Base-by-base conservation (phyloP, 2,797 vertebrate genomes). In the Rhinophrynus dorsalis region DNA sequence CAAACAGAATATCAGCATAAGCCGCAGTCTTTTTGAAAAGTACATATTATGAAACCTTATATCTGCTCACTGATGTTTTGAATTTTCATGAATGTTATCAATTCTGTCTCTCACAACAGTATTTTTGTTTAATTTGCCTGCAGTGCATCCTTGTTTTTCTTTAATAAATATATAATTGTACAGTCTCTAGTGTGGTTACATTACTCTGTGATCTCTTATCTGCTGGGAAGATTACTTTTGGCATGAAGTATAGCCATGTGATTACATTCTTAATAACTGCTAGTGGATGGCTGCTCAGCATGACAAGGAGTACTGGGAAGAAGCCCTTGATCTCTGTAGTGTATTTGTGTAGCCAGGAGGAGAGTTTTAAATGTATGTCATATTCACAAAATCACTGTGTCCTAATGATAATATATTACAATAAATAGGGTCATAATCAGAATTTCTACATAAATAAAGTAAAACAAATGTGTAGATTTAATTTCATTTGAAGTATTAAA, bases 101-200 rank as follows among this genome's bases (percentile, higher is more conserved):
- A 12, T 2, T 42, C 21, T 48, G 4, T 48, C 20, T 23, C 20
- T 20, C 20, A 20, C 45, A 48, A 24, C 11, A 10, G 20, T n/a
- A n/a, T 23, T 55, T 55, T 55, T 55, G 3, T 21, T 11, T 20
- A 55, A 55, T 10, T 32, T 33, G 27, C 51, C 51, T 33, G 3
- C 26, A 33, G 27, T 33, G 26, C 27, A 74, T 74, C 76, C 80
- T 75, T 82, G 70, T 76, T 79, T 83, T 84, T 84, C 81, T 81
- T 84, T 83, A 82, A 82, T 78, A 81, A 86, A 82, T 80, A 83
- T 81, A 74, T 80, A 81, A 86, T 79, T 74, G 72, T 72, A 71
- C 79, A 81, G 80, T 80, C 78, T 81, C 81, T 80, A 81, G 66
- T 71, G 77, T 0, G 4, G 80, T 79, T 78, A 75, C 70, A 82